Percentiles rank a stretch among this genome's conserved stretches.
phyloP scores from a whole-genome alignment of 2,888 invertebrate genomes.

The Hemithea aestivaria region DNA sequence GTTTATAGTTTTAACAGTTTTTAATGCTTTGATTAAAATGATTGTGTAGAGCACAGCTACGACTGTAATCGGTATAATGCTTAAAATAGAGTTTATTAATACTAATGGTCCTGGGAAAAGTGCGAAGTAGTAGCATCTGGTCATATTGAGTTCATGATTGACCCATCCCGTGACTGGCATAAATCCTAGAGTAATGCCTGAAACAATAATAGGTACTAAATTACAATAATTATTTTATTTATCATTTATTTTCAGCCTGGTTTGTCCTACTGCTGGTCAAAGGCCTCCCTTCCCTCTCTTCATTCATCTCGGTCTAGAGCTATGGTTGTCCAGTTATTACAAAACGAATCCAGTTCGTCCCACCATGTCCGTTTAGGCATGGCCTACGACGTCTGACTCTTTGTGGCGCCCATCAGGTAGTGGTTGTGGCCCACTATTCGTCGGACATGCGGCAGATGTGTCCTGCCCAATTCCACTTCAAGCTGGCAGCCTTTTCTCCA shows the following conservation, averaged over 20 bases:
- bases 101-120: conserved; percentile 77
- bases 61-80: conserved; percentile 68
- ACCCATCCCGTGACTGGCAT: conserved; percentile 80
- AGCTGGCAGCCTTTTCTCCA: too few species aligned
- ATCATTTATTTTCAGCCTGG: too few species aligned
- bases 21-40: conserved; percentile 78
- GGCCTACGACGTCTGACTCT: too few species aligned
- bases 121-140: conserved; percentile 77
- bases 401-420: too few species aligned
- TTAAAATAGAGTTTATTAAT: conserved; percentile 75
- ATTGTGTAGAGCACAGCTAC: conserved; percentile 77
- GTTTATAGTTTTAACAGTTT: conserved; percentile 57
- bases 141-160: conserved; percentile 44
- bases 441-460: too few species aligned
- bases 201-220: conserved; percentile 33
- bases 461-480: too few species aligned
- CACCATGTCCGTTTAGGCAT: background rate
- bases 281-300: too few species aligned
- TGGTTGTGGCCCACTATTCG: too few species aligned
- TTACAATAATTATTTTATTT: background rate
- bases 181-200: conserved; percentile 79
- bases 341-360: too few species aligned
- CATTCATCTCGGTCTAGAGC: too few species aligned
- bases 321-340: too few species aligned
- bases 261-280: too few species aligned